A percentile compares a stretch with the other conserved stretches of the same genome.
phyloP scores from a whole-genome alignment of 1,140 invertebrate genomes.

The Ditylenchus dipsaci region DNA sequence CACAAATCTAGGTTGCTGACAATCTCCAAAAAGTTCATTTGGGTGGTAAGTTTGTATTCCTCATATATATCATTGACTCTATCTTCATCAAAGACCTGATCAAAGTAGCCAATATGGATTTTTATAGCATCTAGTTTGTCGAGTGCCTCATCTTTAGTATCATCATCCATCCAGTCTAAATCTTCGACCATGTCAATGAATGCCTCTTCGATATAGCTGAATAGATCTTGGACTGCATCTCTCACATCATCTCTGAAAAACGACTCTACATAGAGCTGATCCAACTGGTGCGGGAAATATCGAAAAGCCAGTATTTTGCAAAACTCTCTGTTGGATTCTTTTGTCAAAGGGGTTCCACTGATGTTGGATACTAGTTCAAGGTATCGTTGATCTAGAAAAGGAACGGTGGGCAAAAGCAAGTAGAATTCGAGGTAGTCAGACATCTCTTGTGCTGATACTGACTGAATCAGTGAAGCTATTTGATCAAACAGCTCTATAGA shows the following conservation, averaged over 20 bases:
- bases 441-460: neutral
- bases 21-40: neutral
- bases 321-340: too few relatives aligned
- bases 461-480: too few relatives aligned
- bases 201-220: neutral
- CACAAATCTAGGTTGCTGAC: too few relatives aligned
- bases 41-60: neutral
- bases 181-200: constrained; percentile 1
- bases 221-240: neutral
- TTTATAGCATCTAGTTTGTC: neutral
- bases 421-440: neutral
- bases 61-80: neutral
- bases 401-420: neutral
- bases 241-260: neutral
- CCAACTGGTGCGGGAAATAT: neutral
- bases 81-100: neutral
- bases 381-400: neutral
- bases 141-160: neutral
- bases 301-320: neutral
- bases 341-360: too few relatives aligned
- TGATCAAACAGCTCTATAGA: too few relatives aligned
- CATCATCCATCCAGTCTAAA: neutral
- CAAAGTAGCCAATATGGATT: neutral
- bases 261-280: neutral
- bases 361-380: neutral